Percentiles rank a stretch among this genome's conserved stretches.
Evolutionary conservation across 2,113 vertebrate genomes (phyloP).

Genomic region (Antechinus stuartii): DNA sequence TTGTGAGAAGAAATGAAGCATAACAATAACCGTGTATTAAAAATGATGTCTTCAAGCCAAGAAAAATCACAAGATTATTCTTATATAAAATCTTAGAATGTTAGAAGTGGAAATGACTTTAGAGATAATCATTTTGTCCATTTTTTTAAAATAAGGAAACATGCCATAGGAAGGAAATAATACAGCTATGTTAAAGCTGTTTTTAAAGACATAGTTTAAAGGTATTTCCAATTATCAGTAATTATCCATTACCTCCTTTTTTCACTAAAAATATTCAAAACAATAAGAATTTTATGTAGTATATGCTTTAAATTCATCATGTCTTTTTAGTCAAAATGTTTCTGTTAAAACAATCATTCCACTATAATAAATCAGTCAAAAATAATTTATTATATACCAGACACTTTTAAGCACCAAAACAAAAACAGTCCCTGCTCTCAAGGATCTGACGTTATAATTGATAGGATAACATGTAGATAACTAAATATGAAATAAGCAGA

Average conservation of each 20-base stretch:
- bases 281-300: background rate
- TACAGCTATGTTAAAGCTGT: background rate
- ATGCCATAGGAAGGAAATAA: background rate
- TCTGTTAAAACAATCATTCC: background rate
- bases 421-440: background rate
- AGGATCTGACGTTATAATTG: background rate
- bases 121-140: background rate
- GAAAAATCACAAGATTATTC: background rate
- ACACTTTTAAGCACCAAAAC: background rate
- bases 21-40: background rate
- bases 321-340: background rate
- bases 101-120: background rate
- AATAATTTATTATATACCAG: background rate
- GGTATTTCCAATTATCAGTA: too few species aligned
- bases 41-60: background rate
- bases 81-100: background rate
- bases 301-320: background rate
- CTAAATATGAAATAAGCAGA: background rate
- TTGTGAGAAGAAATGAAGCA: background rate
- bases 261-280: background rate
- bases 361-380: background rate
- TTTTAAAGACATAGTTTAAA: too few species aligned
- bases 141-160: background rate
- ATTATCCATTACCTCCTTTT: too few species aligned
- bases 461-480: background rate